These are phyloP conservation scores for Australoheros scitulus DNA, from an alignment of 2,113 vertebrate genomes.

Conservation along the genomic window DNA sequence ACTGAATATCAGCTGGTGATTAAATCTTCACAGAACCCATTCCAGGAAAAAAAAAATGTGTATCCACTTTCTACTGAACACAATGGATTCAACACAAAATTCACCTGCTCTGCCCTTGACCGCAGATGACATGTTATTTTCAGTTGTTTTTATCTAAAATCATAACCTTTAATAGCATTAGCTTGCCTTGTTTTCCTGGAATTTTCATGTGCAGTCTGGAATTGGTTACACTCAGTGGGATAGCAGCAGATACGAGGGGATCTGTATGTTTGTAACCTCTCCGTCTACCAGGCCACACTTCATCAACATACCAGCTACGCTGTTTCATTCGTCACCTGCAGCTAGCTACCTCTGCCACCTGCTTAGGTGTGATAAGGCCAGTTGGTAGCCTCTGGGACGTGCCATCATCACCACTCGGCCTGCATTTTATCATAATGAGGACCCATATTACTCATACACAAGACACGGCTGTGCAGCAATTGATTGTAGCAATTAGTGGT, in stretches of 20 bases:
- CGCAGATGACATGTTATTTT: conserved; percentile 17
- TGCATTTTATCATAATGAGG: conserved; percentile 34
- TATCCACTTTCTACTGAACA: conserved; percentile 16
- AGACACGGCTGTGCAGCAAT: not conserved
- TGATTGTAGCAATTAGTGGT: no score
- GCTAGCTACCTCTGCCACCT: conserved; percentile 43
- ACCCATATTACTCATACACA: not conserved
- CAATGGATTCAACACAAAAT: not conserved
- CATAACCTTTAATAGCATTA: not conserved
- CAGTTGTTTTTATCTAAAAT: conserved; percentile 4
- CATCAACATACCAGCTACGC: conserved; percentile 51
- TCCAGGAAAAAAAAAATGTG: not conserved
- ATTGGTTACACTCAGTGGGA: conserved; percentile 40
- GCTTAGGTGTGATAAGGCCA: conserved; percentile 54
- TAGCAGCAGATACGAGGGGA: conserved; percentile 35
- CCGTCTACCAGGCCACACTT: not conserved
- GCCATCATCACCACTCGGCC: conserved; percentile 1
- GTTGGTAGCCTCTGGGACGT: conserved; percentile 17
- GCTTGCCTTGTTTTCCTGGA: conserved; percentile 39
- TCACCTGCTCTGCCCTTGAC: not conserved
- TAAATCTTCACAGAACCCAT: not conserved
- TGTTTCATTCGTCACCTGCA: conserved; percentile 45
- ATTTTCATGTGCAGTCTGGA: conserved; percentile 47
- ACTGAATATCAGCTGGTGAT: not conserved
- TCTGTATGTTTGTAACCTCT: conserved; percentile 48